These are phyloP conservation scores for Netelia melanura DNA, from an alignment of 2,888 invertebrate genomes.

Conservation along the genomic window DNA sequence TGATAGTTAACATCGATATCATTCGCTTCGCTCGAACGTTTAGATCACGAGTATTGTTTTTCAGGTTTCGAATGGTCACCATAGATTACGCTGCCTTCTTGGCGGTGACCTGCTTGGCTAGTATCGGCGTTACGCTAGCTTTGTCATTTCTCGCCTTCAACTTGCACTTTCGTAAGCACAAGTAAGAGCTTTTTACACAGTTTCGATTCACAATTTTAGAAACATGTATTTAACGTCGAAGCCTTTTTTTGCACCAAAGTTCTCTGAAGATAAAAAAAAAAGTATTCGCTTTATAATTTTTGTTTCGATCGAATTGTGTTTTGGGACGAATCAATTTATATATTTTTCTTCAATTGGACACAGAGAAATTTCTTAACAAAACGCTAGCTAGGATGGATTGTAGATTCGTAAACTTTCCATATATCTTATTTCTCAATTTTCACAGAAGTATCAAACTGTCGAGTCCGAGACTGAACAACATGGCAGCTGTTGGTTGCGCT, in stretches of 20 bases:
- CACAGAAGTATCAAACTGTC: constrained; percentile 95
- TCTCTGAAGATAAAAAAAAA: no score
- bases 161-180: constrained; percentile 92
- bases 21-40: not conserved
- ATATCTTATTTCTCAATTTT: constrained; percentile 56
- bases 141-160: constrained; percentile 93
- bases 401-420: not conserved
- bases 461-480: constrained; percentile 96
- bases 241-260: not conserved
- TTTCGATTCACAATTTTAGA: not conserved
- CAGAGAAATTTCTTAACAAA: no score
- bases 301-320: no score
- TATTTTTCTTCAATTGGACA: no score
- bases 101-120: constrained; percentile 90
- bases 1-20: constrained; percentile 9
- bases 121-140: constrained; percentile 91
- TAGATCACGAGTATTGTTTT: constrained; percentile 3
- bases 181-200: constrained; percentile 86
- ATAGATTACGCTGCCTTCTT: constrained; percentile 92
- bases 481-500: constrained; percentile 95
- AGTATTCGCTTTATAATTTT: no score
- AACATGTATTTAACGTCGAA: constrained; percentile 5
- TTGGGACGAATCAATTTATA: no score
- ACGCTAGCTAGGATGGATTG: no score
- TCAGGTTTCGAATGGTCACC: constrained; percentile 90